Percentiles rank a stretch among this genome's conserved stretches.
Evolutionary conservation across 1,140 invertebrate genomes (phyloP).

Genomic region (Trachymyrmex septentrionalis): DNA sequence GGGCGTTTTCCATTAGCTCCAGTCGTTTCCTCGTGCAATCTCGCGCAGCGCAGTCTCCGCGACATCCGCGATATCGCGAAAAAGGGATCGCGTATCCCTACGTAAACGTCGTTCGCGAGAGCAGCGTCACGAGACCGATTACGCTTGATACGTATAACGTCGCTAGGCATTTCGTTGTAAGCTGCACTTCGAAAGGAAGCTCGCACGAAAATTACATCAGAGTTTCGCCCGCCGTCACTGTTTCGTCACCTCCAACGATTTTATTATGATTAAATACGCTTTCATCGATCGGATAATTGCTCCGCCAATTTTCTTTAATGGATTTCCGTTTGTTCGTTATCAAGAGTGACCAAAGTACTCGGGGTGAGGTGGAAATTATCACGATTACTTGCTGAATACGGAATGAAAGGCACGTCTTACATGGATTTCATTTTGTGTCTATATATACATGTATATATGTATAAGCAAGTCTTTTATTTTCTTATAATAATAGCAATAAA

Average conservation of each 20-base stretch:
- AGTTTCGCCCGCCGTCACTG: background rate
- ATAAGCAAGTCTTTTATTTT: background rate
- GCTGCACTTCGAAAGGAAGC: background rate
- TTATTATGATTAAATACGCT: conserved; percentile 29
- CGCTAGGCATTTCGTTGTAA: background rate
- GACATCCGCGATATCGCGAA: background rate
- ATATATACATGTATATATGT: background rate
- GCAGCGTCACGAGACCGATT: background rate
- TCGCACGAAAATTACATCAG: conserved; percentile 4
- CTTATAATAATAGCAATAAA: background rate
- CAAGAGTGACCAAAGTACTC: background rate
- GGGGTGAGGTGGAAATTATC: conserved; percentile 40
- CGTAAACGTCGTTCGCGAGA: background rate
- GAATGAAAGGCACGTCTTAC: conserved; percentile 21
- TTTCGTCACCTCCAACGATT: conserved; percentile 29
- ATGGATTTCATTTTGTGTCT: background rate
- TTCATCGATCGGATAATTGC: conserved; percentile 59
- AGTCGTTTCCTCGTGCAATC: conserved; percentile 20
- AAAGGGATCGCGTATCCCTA: background rate
- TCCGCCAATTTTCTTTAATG: conserved; percentile 61
- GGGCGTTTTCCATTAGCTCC: conserved; percentile 49
- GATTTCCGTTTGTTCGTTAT: conserved; percentile 44
- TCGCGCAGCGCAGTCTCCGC: background rate
- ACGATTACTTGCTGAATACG: conserved; percentile 27
- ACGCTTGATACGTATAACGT: background rate